These are phyloP conservation scores for Serripes groenlandicus DNA, from an alignment of 2,888 invertebrate genomes.

Conservation along the genomic window DNA sequence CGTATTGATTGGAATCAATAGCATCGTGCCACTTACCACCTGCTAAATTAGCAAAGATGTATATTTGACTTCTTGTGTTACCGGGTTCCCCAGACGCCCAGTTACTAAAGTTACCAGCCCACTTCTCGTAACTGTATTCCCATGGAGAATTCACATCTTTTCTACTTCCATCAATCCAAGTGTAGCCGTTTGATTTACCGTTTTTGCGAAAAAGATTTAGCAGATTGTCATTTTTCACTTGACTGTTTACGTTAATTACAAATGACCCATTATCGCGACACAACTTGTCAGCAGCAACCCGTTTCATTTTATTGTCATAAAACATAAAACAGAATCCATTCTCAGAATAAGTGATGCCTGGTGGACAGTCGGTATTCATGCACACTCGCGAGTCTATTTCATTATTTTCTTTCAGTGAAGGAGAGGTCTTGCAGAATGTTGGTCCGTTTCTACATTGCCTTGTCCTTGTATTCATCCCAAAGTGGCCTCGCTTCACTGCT, in stretches of 20 bases:
- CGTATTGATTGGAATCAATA: too few species aligned
- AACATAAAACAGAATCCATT: background rate
- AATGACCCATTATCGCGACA: background rate
- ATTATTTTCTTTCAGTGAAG: background rate
- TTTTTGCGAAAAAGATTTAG: background rate
- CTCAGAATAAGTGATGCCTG: background rate
- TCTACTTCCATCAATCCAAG: background rate
- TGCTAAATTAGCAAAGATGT: too few species aligned
- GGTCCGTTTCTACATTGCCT: constrained; percentile 11
- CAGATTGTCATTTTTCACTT: background rate
- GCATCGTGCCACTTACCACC: too few species aligned
- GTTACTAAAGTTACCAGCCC: background rate
- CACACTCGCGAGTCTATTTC: background rate
- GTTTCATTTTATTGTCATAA: background rate
- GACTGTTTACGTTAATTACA: background rate
- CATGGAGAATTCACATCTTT: background rate
- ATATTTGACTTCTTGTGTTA: background rate
- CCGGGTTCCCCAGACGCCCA: constrained; percentile 3
- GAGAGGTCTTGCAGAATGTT: background rate
- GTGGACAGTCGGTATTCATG: background rate
- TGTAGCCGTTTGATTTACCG: background rate
- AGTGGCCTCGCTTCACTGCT: background rate
- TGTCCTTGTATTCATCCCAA: constrained; percentile 14
- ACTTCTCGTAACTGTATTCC: background rate
- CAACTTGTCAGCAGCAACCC: background rate